Evolutionary conservation across 2,888 invertebrate genomes (phyloP).

Genomic region (Proisotoma minuta): DNA sequence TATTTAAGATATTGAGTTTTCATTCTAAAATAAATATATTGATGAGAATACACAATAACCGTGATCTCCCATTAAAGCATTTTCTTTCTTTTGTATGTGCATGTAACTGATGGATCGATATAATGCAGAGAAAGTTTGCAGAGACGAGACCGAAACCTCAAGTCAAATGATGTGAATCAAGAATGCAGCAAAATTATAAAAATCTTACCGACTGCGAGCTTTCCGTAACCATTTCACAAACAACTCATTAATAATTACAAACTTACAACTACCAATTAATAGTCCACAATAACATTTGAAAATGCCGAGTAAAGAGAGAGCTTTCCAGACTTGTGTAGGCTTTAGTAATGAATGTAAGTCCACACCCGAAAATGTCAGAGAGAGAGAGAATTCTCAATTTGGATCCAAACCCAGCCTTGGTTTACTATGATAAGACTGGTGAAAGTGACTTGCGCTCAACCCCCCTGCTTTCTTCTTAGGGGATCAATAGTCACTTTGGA

Average conservation of each 20-base stretch:
- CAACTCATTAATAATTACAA: too few relatives aligned
- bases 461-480: neutral
- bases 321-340: neutral
- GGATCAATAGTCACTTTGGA: too few relatives aligned
- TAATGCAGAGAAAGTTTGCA: slow-evolving; percentile 48
- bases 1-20: too few relatives aligned
- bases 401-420: neutral
- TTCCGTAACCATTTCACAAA: slow-evolving; percentile 45
- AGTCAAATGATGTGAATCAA: neutral
- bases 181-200: too few relatives aligned
- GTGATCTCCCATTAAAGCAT: too few relatives aligned
- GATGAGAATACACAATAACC: too few relatives aligned
- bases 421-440: too few relatives aligned
- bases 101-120: slow-evolving; percentile 37
- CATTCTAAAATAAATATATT: too few relatives aligned
- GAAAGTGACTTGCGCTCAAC: neutral
- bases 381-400: slow-evolving; percentile 18
- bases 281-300: too few relatives aligned
- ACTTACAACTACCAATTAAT: too few relatives aligned
- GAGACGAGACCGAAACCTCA: neutral
- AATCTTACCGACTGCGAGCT: slow-evolving; percentile 47
- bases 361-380: slow-evolving; percentile 48
- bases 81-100: neutral
- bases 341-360: slow-evolving; percentile 24
- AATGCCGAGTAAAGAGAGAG: neutral